phyloP scores from a whole-genome alignment of 2,113 vertebrate genomes.

The Erythrocebus patas region DNA sequence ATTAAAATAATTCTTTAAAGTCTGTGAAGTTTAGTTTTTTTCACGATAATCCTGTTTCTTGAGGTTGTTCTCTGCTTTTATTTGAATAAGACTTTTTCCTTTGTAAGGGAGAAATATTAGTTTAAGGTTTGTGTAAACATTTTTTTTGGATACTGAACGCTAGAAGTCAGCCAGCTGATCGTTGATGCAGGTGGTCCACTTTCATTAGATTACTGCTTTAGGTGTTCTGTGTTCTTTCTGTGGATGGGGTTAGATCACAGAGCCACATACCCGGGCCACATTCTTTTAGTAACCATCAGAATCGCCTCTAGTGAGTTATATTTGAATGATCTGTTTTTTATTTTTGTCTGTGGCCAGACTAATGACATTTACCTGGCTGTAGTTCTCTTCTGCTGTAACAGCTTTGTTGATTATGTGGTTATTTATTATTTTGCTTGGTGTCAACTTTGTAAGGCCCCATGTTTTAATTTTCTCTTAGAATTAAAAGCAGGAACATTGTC shows the following conservation, averaged over 20 bases:
- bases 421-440: neutral
- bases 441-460: neutral
- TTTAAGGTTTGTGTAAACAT: neutral
- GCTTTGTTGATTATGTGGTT: neutral
- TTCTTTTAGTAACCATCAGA: neutral
- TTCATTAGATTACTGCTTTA: neutral
- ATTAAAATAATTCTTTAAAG: neutral
- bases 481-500: neutral
- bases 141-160: neutral
- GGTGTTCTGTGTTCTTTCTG: neutral
- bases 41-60: neutral
- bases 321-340: neutral
- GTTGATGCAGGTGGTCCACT: neutral
- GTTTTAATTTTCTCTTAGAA: constrained; percentile 20
- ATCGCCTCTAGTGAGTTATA: neutral
- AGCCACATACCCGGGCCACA: too few species aligned
- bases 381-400: neutral
- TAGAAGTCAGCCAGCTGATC: neutral
- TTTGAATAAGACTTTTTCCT: neutral
- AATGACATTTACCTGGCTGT: neutral
- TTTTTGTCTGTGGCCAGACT: neutral
- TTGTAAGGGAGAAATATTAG: neutral
- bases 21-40: neutral
- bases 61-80: neutral
- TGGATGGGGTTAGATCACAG: neutral